These are phyloP conservation scores for Scyliorhinus canicula DNA, from an alignment of 2,797 vertebrate species.

Conservation along the genomic window DNA sequence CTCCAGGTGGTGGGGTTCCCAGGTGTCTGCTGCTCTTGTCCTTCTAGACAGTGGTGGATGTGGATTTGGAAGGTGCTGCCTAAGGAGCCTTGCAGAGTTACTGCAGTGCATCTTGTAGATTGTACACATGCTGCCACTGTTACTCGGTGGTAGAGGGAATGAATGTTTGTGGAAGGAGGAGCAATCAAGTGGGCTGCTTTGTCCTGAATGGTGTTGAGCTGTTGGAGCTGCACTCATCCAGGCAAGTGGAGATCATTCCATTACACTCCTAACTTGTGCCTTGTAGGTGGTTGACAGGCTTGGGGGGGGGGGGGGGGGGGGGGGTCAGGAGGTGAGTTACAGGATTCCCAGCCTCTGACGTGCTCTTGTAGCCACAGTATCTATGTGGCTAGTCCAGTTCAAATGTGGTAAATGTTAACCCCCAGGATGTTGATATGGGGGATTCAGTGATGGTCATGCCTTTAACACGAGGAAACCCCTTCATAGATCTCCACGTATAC, in stretches of 20 bases:
- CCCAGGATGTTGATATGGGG: no score
- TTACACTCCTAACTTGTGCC: background rate
- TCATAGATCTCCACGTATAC: no score
- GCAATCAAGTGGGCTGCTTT: background rate
- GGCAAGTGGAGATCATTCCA: background rate
- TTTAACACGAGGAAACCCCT: no score
- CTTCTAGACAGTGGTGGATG: background rate
- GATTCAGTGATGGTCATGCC: background rate
- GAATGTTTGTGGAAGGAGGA: background rate
- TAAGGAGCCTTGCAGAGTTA: background rate
- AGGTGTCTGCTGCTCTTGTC: background rate
- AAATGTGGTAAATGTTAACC: background rate
- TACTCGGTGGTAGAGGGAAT: background rate
- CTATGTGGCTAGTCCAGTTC: background rate
- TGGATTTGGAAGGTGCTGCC: background rate
- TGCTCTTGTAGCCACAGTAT: background rate
- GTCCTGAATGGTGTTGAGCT: background rate
- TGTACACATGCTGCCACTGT: no score
- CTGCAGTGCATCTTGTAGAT: background rate
- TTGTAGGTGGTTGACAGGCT: background rate
- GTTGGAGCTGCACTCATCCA: background rate
- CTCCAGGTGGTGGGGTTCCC: background rate
- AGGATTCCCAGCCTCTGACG: background rate
- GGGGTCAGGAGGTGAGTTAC: background rate
- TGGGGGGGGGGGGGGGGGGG: no score